Evolutionary conservation across 2,797 vertebrate species (phyloP).

Genomic region (Brachyalestes nurse): DNA sequence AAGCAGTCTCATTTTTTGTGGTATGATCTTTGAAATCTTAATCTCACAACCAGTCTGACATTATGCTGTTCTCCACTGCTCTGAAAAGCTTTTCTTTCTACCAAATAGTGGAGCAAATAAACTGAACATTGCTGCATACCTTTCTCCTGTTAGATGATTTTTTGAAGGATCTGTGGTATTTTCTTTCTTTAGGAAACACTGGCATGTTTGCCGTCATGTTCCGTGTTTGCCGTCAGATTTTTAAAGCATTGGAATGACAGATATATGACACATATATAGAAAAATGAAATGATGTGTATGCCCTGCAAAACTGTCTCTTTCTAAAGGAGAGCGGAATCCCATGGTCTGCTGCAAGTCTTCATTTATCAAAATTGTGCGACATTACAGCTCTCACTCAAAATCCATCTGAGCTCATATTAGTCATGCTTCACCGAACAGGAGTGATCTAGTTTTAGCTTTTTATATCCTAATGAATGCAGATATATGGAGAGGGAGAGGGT

Average conservation of each 20-base stretch:
- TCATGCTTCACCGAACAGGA: neutral
- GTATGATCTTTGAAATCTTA: neutral
- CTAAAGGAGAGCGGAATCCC: neutral
- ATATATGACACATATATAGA: neutral
- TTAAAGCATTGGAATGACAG: neutral
- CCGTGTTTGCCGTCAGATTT: neutral
- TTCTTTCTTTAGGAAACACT: neutral
- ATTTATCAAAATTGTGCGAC: slow-evolving; percentile 12
- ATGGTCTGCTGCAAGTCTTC: neutral
- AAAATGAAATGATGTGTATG: slow-evolving; percentile 1
- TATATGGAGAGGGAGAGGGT: neutral
- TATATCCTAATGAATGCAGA: neutral
- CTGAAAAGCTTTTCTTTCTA: neutral
- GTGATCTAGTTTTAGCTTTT: slow-evolving; percentile 16
- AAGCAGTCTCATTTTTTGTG: neutral
- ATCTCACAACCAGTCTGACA: neutral
- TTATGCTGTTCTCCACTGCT: neutral
- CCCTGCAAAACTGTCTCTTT: neutral
- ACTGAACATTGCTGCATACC: neutral
- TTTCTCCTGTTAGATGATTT: neutral
- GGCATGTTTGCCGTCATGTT: neutral
- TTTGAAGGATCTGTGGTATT: neutral
- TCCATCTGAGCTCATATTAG: slow-evolving; percentile 20
- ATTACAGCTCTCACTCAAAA: slow-evolving; percentile 6
- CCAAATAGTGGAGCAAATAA: neutral